phyloP scores from a whole-genome alignment of 2,113 vertebrate species.

The Scophthalmus maximus region DNA sequence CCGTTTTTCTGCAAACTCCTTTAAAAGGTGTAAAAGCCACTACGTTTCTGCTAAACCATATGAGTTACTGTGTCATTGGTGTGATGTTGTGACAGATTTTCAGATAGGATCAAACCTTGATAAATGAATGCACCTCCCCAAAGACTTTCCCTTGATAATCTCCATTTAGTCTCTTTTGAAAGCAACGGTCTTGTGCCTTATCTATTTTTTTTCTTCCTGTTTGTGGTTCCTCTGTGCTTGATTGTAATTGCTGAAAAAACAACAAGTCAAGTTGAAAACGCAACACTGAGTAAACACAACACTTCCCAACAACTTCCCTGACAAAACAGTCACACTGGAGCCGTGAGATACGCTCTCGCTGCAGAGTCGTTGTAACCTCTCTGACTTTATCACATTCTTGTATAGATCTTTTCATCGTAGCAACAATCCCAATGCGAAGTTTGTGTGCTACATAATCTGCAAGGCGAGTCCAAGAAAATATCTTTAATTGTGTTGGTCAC shows the following conservation, averaged over 20 bases:
- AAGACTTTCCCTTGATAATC: slow-evolving; percentile 34
- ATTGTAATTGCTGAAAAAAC: slow-evolving; percentile 66
- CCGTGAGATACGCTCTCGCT: not conserved
- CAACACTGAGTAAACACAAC: too few relatives aligned
- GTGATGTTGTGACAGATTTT: slow-evolving; percentile 1
- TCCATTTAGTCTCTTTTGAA: slow-evolving; percentile 41
- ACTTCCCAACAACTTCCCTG: too few relatives aligned
- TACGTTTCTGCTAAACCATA: too few relatives aligned
- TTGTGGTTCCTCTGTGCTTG: slow-evolving; percentile 79
- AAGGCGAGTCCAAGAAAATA: not conserved
- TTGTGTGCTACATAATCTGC: too few relatives aligned
- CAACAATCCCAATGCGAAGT: not conserved
- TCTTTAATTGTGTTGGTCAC: slow-evolving; percentile 14
- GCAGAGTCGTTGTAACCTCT: too few relatives aligned
- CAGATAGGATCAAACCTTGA: slow-evolving; percentile 30
- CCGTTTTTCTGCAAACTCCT: not conserved
- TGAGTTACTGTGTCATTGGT: slow-evolving; percentile 1
- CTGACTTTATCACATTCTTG: not conserved
- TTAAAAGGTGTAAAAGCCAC: not conserved
- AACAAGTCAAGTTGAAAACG: slow-evolving; percentile 42
- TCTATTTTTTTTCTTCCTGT: slow-evolving; percentile 83
- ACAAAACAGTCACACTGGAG: not conserved
- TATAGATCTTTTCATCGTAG: not conserved
- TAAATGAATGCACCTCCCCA: slow-evolving; percentile 24
- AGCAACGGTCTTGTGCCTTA: slow-evolving; percentile 58